phyloP scores from a whole-genome alignment of 2,797 vertebrate species.

The Buceros bicornis region DNA sequence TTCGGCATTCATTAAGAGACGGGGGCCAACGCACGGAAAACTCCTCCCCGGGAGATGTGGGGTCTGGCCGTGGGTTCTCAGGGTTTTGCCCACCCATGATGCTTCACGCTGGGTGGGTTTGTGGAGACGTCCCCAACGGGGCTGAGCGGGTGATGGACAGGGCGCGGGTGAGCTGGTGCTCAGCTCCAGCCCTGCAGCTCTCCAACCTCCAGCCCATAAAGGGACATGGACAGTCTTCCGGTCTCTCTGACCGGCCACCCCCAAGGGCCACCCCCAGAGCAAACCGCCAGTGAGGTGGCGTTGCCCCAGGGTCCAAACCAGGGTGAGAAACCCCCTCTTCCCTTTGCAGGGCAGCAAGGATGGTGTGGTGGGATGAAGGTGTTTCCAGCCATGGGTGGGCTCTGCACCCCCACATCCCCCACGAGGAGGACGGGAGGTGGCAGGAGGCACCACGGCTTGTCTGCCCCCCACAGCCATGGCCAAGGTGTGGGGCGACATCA shows the following conservation, averaged over 20 bases:
- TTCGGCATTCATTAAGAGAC: rapidly evolving
- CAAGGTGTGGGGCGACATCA: background rate
- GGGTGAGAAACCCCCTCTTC: background rate
- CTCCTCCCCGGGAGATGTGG: background rate
- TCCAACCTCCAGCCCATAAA: background rate
- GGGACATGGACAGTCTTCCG: rapidly evolving
- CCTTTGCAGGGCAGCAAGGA: background rate
- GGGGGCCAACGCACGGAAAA: rapidly evolving
- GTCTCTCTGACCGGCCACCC: background rate
- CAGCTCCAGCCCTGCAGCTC: background rate
- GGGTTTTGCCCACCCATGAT: background rate
- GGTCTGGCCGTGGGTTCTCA: background rate
- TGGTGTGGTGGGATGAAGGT: background rate
- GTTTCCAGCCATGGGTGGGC: background rate
- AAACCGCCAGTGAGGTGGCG: background rate
- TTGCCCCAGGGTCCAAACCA: background rate
- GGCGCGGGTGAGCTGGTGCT: background rate
- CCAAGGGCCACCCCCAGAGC: background rate
- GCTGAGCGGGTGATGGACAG: rapidly evolving
- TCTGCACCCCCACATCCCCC: background rate
- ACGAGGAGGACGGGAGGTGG: rapidly evolving
- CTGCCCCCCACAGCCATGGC: rapidly evolving
- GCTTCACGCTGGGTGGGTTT: background rate
- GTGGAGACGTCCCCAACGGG: background rate
- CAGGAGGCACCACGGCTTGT: rapidly evolving